These are phyloP conservation scores for Opisthograptis luteolata DNA, from an alignment of 2,888 invertebrate genomes.

Conservation along the genomic window DNA sequence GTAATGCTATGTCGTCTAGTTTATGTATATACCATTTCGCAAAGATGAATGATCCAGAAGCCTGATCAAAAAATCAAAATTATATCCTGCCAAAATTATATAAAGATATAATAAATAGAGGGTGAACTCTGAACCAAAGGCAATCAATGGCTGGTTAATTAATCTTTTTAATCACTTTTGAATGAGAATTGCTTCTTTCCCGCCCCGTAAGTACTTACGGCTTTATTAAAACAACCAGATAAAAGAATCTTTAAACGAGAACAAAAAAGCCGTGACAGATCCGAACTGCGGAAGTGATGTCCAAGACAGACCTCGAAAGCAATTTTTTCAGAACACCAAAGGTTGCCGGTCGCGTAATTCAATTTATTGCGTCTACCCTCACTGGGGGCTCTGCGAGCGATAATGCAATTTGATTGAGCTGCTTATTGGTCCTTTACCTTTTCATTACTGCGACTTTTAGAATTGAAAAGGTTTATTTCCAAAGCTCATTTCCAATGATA, in stretches of 20 bases:
- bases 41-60: too few species aligned
- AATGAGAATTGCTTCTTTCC: too few species aligned
- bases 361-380: conserved; percentile 71
- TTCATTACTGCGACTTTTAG: conserved; percentile 64
- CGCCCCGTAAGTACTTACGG: too few species aligned
- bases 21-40: too few species aligned
- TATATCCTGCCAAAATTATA: too few species aligned
- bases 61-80: too few species aligned
- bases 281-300: conserved; percentile 38
- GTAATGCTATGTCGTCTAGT: too few species aligned
- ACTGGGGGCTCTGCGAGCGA: conserved; percentile 58
- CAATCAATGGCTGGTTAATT: too few species aligned
- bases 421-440: conserved; percentile 78
- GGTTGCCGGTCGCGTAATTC: conserved; percentile 70
- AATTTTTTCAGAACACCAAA: conserved; percentile 58
- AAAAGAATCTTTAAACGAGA: conserved; percentile 26
- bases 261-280: conserved; percentile 55
- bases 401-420: conserved; percentile 79
- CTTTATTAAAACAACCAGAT: background rate
- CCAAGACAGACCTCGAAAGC: conserved; percentile 52
- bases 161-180: too few species aligned
- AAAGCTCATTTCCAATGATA: conserved; percentile 11
- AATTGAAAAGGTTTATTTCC: conserved; percentile 13
- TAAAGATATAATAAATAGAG: too few species aligned
- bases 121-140: too few species aligned